phyloP scores from a whole-genome alignment of 2,888 invertebrate genomes.

The Ctena decussata region DNA sequence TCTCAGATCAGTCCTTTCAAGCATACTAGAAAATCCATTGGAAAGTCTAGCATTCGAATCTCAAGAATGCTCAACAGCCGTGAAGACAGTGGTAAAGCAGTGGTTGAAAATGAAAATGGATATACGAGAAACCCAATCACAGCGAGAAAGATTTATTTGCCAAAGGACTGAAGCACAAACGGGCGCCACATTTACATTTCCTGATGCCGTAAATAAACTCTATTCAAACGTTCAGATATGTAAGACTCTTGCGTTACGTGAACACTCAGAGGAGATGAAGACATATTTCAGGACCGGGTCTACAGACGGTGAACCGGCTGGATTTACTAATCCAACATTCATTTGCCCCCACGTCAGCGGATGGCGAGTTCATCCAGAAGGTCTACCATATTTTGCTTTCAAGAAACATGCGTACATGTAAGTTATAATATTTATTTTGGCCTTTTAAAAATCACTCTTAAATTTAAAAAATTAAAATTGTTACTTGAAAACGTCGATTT shows the following conservation, averaged over 20 bases:
- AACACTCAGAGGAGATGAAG: not conserved
- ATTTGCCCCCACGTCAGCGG: not conserved
- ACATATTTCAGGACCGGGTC: not conserved
- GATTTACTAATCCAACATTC: not conserved
- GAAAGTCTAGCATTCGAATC: not conserved
- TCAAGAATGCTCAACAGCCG: not conserved
- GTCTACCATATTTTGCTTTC: not conserved
- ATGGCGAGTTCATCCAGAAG: not conserved
- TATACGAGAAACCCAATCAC: not conserved
- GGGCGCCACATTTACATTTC: no score
- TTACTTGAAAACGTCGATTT: no score
- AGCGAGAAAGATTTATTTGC: not conserved
- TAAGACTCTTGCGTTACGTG: no score
- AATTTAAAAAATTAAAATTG: no score
- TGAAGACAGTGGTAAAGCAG: not conserved
- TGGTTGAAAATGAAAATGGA: not conserved
- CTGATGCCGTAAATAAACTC: not conserved
- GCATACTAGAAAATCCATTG: not conserved
- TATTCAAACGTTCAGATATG: not conserved
- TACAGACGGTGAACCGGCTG: not conserved
- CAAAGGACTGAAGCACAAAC: not conserved
- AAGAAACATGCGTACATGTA: not conserved
- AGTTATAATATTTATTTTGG: no score
- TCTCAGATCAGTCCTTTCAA: not conserved
- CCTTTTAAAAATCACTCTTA: no score